Base-by-base conservation (phyloP, 2,888 invertebrate species). In the Zootermopsis nevadensis region DNA sequence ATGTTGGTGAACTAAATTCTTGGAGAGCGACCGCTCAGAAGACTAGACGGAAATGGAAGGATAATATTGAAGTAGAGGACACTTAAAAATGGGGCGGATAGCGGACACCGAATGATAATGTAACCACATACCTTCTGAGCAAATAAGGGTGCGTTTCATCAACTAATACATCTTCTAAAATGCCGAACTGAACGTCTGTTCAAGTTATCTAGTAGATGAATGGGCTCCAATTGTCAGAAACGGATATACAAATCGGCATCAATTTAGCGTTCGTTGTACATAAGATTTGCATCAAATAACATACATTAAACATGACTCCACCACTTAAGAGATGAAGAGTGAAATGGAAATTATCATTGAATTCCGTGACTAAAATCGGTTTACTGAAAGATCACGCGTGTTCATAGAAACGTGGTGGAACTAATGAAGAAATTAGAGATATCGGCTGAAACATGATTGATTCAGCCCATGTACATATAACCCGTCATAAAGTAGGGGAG, bases 271-370 rank as follows among this genome's bases (percentile, higher is more conserved):
- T 60, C 60, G n/a, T 27, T 27, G 7, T 60, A 60, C n/a, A 60
- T 60, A 10, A n/a, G 33, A 69, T 69, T 69, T 33, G 24, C 69
- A 69, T 69, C 69, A 69, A 69, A 69, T 69, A 33, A 69, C 69
- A 69, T 15, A 69, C 33, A 33, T 69, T 33, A 69, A 69, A 60
- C 60, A 2, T 6, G 60, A n/a, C 12, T n/a, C 27, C n/a, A 60
- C n/a, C 15, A 60, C n/a, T 60, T 27, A 4, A 27, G 8, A n/a
- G 27, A 27, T 27, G 8, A 60, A 10, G 12, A 27, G 27, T 60
- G 1, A 60, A 7, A 12, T 7, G 27, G n/a, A 60, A 60, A 27
- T 60, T 2, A 60, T 60, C 60, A 60, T 60, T 60, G 6, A 8
- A 60, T 15, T 60, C 15, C 60, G n/a, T n/a, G 60, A 60, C n/a